Evolutionary conservation across 2,113 vertebrate species (phyloP), one percentile per base, ranked within the genome.

Genomic region (Leptobrachium leishanense): DNA sequence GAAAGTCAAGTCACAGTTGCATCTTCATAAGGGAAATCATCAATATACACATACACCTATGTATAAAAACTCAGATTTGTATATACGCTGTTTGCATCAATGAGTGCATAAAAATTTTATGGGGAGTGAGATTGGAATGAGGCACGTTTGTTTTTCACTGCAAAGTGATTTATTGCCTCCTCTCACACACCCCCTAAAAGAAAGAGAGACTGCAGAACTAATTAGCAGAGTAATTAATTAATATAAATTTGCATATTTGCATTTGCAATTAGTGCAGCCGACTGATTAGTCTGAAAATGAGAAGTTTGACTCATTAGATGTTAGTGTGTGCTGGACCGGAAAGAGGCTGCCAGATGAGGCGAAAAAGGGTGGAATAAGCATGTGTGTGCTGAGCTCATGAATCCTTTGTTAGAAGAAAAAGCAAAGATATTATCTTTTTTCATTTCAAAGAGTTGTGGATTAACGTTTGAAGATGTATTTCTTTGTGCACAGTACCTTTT

Each of bases 241-340:
- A 99, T 99, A 98, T 96, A 96, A 96, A 98, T 99, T 98, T 99
- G 96, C 97, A 98, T 98, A 99, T 99, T 99, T 99, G 97, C 96
- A 98, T 99, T 99, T 98, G 96, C 98, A 98, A 99, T 99, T 99
- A 98, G 98, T 95, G 96, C 96, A 98, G 96, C 96, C 92, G 92
- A 98, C 96, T 98, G 98, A 98, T 98, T 97, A 98, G 95, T 97
- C 94, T 98, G 96, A 97, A 94, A 97, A 98, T 97, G 96, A 94
- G 95, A 97, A 97, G 97, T 99, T 97, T 97, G 96, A 98, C 96
- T 99, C 96, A 97, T 98, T 96, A 94, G 93, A 96, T 96, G 91
- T 92, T 93, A 87, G 92, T 94, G 94, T 91, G 91, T 94, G 93
- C 89, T 96, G 95, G 94, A 96, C 96, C 90, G 90, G 94, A 98